phyloP scores from a whole-genome alignment of 1,140 invertebrate genomes.

The Papilio polyxenes region DNA sequence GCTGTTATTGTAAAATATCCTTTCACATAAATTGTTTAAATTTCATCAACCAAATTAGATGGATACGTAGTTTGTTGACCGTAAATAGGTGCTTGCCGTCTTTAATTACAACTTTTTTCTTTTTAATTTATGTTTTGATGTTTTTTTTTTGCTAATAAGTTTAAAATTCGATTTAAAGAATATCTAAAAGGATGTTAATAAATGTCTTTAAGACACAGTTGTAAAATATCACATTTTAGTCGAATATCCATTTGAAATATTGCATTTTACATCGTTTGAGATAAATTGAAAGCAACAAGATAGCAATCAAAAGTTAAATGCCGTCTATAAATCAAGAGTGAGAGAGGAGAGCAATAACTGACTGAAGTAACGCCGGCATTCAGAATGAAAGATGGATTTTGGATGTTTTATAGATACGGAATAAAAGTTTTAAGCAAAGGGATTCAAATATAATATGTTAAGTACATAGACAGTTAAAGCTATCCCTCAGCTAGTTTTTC shows the following conservation, averaged over 20 bases:
- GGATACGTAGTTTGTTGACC: too few relatives aligned
- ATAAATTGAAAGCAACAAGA: constrained; percentile 18
- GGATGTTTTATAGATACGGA: not conserved
- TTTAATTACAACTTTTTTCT: too few relatives aligned
- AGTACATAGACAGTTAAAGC: too few relatives aligned
- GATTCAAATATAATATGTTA: too few relatives aligned
- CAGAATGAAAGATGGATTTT: not conserved
- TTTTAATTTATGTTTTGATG: too few relatives aligned
- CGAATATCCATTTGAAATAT: not conserved
- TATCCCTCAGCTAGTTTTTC: too few relatives aligned
- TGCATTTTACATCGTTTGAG: not conserved
- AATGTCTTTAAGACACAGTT: not conserved
- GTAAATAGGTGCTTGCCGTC: too few relatives aligned
- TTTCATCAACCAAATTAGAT: too few relatives aligned
- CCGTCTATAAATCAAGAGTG: constrained; percentile 12
- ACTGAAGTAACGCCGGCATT: not conserved
- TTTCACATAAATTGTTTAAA: too few relatives aligned
- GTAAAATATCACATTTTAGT: not conserved
- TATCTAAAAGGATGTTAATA: too few relatives aligned
- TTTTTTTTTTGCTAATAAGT: not conserved
- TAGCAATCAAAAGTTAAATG: constrained; percentile 20
- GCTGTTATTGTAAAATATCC: too few relatives aligned
- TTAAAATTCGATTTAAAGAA: not conserved
- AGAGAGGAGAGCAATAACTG: not conserved
- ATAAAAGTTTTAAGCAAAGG: not conserved